These are phyloP conservation scores for Centropyge bicolor DNA, from an alignment of 2,797 vertebrate species.

Conservation along the genomic window DNA sequence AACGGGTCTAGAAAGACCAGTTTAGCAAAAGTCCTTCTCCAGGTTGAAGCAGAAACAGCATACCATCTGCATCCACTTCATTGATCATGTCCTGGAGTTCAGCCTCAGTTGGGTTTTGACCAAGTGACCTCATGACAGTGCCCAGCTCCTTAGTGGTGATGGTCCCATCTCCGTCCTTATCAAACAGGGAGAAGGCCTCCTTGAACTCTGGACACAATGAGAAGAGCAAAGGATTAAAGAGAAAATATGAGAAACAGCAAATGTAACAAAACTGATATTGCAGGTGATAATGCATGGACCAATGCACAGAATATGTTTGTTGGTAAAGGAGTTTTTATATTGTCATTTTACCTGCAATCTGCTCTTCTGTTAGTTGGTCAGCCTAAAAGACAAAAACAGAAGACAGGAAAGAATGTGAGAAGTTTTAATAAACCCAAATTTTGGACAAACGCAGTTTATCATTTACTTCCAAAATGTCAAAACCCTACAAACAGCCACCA, in stretches of 20 bases:
- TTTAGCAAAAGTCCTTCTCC: neutral
- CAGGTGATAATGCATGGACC: neutral
- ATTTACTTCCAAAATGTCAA: neutral
- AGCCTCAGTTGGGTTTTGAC: conserved; percentile 98
- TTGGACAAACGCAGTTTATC: neutral
- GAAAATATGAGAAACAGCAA: neutral
- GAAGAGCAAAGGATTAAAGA: neutral
- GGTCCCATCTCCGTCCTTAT: conserved; percentile 98
- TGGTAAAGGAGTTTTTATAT: neutral
- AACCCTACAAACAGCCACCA: neutral
- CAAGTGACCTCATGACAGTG: conserved; percentile 98
- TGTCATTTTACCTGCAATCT: conserved; percentile 76
- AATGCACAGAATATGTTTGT: neutral
- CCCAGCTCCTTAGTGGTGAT: conserved; percentile 99
- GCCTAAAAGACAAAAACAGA: conserved; percentile 59
- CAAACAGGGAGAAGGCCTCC: conserved; percentile 99
- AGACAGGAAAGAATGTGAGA: neutral
- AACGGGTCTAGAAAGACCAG: too few relatives aligned
- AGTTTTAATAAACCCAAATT: neutral
- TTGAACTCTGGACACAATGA: conserved; percentile 90
- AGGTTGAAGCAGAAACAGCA: neutral
- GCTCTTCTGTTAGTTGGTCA: conserved; percentile 83
- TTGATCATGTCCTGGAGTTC: conserved; percentile 99
- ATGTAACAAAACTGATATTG: neutral
- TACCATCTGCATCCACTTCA: conserved; percentile 98